Evolutionary conservation across 2,888 invertebrate species (phyloP).

Genomic region (Drosophila cognata): DNA sequence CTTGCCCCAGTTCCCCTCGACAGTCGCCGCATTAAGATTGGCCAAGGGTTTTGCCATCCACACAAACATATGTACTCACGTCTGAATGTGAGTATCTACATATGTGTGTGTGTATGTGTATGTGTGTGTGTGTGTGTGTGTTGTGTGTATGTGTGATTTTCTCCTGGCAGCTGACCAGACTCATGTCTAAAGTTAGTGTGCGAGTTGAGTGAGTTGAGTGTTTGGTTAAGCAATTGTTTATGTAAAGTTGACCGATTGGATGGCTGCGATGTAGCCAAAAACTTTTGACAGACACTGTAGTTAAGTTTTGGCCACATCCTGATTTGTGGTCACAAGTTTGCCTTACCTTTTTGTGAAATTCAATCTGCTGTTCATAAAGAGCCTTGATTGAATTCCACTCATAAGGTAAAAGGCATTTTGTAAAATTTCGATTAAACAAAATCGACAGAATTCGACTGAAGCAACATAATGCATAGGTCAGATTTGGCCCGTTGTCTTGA

Average conservation of each 20-base stretch:
- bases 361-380: conserved; percentile 2
- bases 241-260: conserved; percentile 60
- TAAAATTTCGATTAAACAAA: not conserved
- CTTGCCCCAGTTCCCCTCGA: conserved; percentile 2
- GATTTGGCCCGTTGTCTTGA: not conserved
- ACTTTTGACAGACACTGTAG: conserved; percentile 59
- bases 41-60: conserved; percentile 35
- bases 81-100: not conserved
- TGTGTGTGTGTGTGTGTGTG: conserved; percentile 3
- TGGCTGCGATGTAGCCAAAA: conserved; percentile 31
- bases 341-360: conserved; percentile 16
- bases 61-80: conserved; percentile 8
- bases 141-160: conserved; percentile 2
- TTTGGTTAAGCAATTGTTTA: conserved; percentile 76
- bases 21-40: conserved; percentile 40
- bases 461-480: not conserved
- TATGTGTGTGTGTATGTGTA: not conserved
- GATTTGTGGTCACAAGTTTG: conserved; percentile 30
- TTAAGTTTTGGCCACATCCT: conserved; percentile 33
- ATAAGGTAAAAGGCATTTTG: not conserved
- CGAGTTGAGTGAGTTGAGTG: conserved; percentile 44
- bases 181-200: conserved; percentile 41
- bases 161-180: conserved; percentile 42
- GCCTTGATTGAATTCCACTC: not conserved
- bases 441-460: not conserved